Evolutionary conservation across 2,888 invertebrate species (phyloP).

Genomic region (Agrilus cyanescens): DNA sequence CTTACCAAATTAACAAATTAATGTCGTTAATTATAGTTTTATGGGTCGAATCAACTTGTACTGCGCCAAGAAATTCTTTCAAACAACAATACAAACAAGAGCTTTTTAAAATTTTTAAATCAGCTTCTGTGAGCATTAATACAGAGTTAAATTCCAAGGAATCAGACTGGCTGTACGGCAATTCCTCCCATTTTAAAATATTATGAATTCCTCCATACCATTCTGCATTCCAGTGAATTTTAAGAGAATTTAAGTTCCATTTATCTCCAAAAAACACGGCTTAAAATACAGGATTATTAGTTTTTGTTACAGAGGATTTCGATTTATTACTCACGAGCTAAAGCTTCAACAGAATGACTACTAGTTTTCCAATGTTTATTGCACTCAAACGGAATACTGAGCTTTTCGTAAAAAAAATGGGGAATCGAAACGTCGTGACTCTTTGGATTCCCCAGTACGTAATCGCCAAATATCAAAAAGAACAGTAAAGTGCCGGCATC

Average conservation of each 20-base stretch:
- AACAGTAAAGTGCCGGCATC: constrained; percentile 40
- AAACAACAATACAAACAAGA: constrained; percentile 43
- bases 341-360: constrained; percentile 28
- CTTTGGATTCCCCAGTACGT: constrained; percentile 29
- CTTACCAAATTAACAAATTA: constrained; percentile 44
- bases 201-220: constrained; percentile 32
- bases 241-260: constrained; percentile 29
- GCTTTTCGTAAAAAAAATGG: constrained; percentile 31
- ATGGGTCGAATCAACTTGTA: constrained; percentile 55
- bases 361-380: constrained; percentile 39
- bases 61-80: constrained; percentile 40
- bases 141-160: constrained; percentile 22
- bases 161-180: constrained; percentile 17
- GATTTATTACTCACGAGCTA: constrained; percentile 18
- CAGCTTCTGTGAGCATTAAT: constrained; percentile 31
- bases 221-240: constrained; percentile 36
- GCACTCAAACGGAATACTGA: constrained; percentile 39
- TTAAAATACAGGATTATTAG: constrained; percentile 15
- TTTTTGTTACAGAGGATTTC: constrained; percentile 8
- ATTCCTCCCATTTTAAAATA: constrained; percentile 25
- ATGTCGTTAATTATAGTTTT: constrained; percentile 44
- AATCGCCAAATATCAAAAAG: constrained; percentile 39
- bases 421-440: constrained; percentile 37
- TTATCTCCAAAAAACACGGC: constrained; percentile 26
- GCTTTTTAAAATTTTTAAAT: constrained; percentile 39